phyloP scores from a whole-genome alignment of 2,113 vertebrate species.

The Indicator maculatus region DNA sequence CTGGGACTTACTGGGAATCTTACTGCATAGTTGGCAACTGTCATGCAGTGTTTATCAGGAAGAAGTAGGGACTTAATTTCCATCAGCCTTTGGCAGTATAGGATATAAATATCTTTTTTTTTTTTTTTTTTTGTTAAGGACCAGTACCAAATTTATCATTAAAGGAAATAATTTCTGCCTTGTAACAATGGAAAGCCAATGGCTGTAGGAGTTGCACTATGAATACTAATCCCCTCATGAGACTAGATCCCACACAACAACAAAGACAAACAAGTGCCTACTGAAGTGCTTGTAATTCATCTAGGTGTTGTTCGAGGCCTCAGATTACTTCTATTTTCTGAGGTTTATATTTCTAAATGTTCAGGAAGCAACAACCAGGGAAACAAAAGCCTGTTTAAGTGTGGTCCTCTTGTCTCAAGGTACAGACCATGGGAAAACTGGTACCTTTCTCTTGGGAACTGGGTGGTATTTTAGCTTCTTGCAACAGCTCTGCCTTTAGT shows the following conservation, averaged over 20 bases:
- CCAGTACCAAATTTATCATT: not conserved
- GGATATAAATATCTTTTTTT: not conserved
- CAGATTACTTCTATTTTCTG: not conserved
- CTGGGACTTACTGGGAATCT: not conserved
- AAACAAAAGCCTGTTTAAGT: not conserved
- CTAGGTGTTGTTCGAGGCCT: not conserved
- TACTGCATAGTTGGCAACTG: not conserved
- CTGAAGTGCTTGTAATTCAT: not conserved
- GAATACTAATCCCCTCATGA: not conserved
- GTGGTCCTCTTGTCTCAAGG: not conserved
- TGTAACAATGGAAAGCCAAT: not conserved
- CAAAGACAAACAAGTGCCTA: not conserved
- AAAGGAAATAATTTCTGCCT: constrained; percentile 4
- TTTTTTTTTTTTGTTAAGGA: not conserved
- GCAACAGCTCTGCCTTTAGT: not conserved
- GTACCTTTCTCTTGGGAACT: not conserved
- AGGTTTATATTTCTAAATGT: not conserved
- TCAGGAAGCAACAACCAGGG: not conserved
- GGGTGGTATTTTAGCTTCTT: not conserved
- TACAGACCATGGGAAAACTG: not conserved
- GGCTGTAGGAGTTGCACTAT: not conserved
- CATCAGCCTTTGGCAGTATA: not conserved
- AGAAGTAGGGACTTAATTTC: not conserved
- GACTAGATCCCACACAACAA: not conserved
- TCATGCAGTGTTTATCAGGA: not conserved